A percentile compares a stretch with the other conserved stretches of the same genome.
Evolutionary conservation across 2,888 invertebrate genomes (phyloP).

Genomic region (Eilema depressum): DNA sequence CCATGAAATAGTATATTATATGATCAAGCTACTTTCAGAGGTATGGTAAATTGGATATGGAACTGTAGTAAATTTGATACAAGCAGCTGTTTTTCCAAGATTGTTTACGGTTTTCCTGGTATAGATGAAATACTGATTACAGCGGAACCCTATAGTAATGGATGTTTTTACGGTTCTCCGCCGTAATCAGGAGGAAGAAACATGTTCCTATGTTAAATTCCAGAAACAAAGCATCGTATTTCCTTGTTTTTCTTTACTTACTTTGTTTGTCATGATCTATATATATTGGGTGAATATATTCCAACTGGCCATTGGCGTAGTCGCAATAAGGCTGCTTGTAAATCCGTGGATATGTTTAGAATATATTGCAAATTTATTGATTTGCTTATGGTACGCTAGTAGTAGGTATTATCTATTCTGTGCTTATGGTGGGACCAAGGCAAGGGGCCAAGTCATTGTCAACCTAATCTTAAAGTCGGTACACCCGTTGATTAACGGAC

Average conservation of each 20-base stretch:
- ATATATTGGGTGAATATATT: too few relatives aligned
- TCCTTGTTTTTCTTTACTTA: background rate
- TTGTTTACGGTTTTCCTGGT: background rate
- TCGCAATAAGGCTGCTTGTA: too few relatives aligned
- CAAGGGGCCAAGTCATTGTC: too few relatives aligned
- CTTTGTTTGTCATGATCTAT: background rate
- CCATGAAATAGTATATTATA: background rate
- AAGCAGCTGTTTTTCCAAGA: background rate
- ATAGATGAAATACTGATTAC: constrained; percentile 13
- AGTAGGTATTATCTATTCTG: too few relatives aligned
- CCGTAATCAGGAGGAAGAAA: constrained; percentile 34
- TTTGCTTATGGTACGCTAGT: too few relatives aligned
- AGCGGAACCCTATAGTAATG: constrained; percentile 24
- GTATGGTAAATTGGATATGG: background rate
- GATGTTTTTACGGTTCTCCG: constrained; percentile 35
- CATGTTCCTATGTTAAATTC: constrained; percentile 11
- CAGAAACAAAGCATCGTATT: background rate
- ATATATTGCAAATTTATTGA: background rate
- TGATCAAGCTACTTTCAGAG: background rate
- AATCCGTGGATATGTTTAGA: background rate
- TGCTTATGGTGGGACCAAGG: too few relatives aligned
- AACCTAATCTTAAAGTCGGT: too few relatives aligned
- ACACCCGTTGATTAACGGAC: too few relatives aligned
- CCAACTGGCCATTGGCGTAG: too few relatives aligned
- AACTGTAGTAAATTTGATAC: constrained; percentile 12